Evolutionary conservation across 2,888 invertebrate genomes (phyloP).

Genomic region (Ectropis crepuscularia): DNA sequence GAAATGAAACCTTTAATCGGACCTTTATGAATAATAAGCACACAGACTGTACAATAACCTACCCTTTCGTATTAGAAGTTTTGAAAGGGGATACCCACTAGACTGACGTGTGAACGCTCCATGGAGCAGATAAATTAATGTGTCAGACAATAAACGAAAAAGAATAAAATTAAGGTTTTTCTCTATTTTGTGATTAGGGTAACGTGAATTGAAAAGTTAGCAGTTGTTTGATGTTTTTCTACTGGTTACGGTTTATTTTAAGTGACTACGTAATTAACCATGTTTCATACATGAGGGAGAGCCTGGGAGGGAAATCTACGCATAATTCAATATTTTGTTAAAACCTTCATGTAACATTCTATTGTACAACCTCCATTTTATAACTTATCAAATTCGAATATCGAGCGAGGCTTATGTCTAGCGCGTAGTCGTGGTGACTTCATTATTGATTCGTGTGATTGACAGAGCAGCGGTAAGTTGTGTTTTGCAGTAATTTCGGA

Average conservation of each 20-base stretch:
- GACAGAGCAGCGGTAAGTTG: no score
- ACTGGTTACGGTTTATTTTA: background rate
- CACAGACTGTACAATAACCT: conserved; percentile 1
- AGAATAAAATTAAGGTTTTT: conserved; percentile 36
- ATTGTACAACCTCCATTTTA: no score
- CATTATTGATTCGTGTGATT: no score
- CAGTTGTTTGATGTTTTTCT: background rate
- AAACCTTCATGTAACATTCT: no score
- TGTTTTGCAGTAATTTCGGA: no score
- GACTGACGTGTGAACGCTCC: conserved; percentile 50
- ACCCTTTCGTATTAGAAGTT: conserved; percentile 18
- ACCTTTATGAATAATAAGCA: background rate
- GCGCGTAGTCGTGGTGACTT: no score
- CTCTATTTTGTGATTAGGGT: conserved; percentile 3
- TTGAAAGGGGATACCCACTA: conserved; percentile 39
- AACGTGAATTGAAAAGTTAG: background rate
- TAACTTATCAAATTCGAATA: no score
- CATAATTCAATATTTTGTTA: no score
- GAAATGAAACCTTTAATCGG: background rate
- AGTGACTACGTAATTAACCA: background rate
- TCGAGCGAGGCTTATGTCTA: no score
- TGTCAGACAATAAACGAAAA: conserved; percentile 50
- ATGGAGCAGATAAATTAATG: conserved; percentile 55
- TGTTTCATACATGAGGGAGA: no score
- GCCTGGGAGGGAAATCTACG: no score